Conservation (phyloP, 2,113 vertebrate species). For the Aldabrachelys gigantea region DNA sequence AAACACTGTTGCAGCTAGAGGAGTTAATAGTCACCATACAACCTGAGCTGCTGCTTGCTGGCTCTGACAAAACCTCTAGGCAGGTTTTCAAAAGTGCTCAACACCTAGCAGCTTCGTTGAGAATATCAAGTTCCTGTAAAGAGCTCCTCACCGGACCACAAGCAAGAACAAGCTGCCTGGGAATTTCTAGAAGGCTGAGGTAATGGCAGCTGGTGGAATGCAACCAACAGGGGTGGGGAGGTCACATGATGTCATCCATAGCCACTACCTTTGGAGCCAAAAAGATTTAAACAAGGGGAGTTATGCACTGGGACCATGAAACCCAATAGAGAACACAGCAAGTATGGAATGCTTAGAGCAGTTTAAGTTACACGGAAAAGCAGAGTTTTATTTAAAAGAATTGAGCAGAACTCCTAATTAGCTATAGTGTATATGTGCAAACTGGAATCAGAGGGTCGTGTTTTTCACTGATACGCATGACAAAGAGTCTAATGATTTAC, state of each 20-base stretch:
- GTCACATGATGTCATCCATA: background rate
- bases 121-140: background rate
- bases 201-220: background rate
- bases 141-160: background rate
- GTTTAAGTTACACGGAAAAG: background rate
- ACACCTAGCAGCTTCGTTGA: rapidly evolving
- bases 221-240: background rate
- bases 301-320: background rate
- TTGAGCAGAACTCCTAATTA: background rate
- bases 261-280: background rate
- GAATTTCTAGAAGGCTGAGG: background rate
- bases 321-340: background rate
- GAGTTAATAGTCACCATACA: background rate
- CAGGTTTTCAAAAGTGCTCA: background rate
- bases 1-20: background rate
- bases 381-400: background rate
- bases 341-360: background rate
- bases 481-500: background rate
- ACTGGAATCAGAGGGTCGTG: background rate
- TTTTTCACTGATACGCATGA: background rate
- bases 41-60: background rate
- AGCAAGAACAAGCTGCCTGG: background rate
- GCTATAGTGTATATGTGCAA: background rate
- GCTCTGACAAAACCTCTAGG: background rate
- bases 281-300: background rate